Conservation (phyloP, 2,113 vertebrate genomes). For the Tenebrosternarchus preto region DNA sequence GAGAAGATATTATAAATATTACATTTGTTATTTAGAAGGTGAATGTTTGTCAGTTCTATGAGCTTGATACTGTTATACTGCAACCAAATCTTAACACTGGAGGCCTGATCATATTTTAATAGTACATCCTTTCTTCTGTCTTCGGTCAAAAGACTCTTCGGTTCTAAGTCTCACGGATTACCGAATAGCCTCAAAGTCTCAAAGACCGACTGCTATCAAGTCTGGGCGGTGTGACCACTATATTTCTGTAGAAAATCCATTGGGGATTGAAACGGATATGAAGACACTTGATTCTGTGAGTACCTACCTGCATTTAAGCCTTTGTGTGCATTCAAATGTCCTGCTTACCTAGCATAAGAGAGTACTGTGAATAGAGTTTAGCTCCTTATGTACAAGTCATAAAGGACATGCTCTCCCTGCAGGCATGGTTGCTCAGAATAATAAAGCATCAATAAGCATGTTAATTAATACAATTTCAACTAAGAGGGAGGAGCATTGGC, state of each 20-base stretch:
- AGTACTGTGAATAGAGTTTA: background rate
- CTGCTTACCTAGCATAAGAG: background rate
- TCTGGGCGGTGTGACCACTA: background rate
- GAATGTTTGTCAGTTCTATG: constrained; percentile 49
- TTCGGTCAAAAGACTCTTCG: constrained; percentile 29
- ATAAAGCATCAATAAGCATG: too few species aligned
- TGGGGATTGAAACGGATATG: constrained; percentile 1
- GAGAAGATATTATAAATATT: constrained; percentile 10
- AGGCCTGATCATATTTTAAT: background rate
- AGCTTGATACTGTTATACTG: constrained; percentile 31
- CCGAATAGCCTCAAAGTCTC: background rate
- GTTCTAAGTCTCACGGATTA: background rate
- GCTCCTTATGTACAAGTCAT: constrained; percentile 1
- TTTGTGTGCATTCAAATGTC: background rate
- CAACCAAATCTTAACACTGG: background rate
- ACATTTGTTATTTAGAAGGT: background rate
- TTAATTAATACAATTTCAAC: too few species aligned
- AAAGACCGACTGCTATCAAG: background rate
- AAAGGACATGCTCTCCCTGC: background rate
- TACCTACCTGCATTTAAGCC: background rate
- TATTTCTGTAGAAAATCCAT: background rate
- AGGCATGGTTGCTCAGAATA: background rate
- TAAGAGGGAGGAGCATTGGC: too few species aligned
- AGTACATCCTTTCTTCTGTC: constrained; percentile 10
- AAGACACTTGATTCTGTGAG: constrained; percentile 1